Base-by-base conservation (phyloP, 2,113 vertebrate species). In the Leuciscus idus region DNA sequence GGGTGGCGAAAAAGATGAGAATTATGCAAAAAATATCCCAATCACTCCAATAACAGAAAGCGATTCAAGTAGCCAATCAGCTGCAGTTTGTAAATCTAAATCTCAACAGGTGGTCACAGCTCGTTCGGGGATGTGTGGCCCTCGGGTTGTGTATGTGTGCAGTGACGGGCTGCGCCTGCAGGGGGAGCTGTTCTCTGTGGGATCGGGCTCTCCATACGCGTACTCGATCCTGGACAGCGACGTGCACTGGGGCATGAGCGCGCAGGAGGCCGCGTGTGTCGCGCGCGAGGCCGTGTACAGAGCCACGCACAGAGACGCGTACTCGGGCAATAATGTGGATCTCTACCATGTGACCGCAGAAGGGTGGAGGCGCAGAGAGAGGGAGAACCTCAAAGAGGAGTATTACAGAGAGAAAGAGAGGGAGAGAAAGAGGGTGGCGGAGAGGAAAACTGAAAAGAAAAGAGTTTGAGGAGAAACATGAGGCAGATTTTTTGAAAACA, bases 191-290 rank as follows among this genome's bases (percentile, higher is more conserved):
- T 96, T 97, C 80, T 96, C 97, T 0, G 96, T 97, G 82, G 97
- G 97, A 26, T 98, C 97, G 0, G 96, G 97, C 1, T 97, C 96
- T 0, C 96, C 96, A 0, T 98, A 97, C 0, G 96, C 96, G 75
- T 97, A 96, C 57, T 95, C 95, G 0, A 93, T 97, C 77, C 89
- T 97, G 46, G 96, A 98, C 88, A 91, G 92, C 0, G 89, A 91
- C 26, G 95, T 96, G 86, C 90, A 33, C 33, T 96, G 94, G 55
- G 94, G 93, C 75, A 92, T 97, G 93, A 92, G 90, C 13, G 87
- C 91, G 36, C 90, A 89, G 0, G 94, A 96, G 87, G 96, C 96
- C 33, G 92, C 93, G 0, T 62, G 89, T 0, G 89, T 97, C 52
- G 96, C 96, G 59, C 93, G 96, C 61, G 88, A 95, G 2, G 96